phyloP scores from a whole-genome alignment of 35 echinoderm and acorn worm genomes.

The Apostichopus parvimensis region DNA sequence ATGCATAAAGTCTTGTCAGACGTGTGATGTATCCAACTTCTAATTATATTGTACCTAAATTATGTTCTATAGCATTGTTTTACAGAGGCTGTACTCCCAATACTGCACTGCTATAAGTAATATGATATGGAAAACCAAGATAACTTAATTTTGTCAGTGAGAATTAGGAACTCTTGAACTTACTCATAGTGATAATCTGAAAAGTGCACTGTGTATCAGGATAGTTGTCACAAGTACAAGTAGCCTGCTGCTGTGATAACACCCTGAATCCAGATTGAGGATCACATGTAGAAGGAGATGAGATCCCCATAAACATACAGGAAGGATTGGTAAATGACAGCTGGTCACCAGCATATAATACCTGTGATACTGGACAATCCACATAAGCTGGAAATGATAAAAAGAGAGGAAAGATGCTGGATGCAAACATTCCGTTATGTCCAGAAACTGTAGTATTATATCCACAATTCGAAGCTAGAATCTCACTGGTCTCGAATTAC shows the following conservation, averaged over 20 bases:
- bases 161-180: background rate
- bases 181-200: background rate
- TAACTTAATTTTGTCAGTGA: background rate
- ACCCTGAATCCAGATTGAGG: background rate
- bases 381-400: background rate
- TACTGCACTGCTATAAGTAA: too few relatives aligned
- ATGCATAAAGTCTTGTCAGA: too few relatives aligned
- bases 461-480: too few relatives aligned
- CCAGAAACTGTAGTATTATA: too few relatives aligned
- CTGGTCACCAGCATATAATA: background rate
- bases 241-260: background rate
- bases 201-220: background rate
- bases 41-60: too few relatives aligned
- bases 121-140: too few relatives aligned
- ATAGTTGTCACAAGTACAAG: background rate
- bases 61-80: too few relatives aligned
- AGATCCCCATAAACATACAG: background rate
- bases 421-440: too few relatives aligned
- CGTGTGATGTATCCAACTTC: too few relatives aligned
- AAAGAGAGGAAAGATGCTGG: too few relatives aligned
- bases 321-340: conserved; percentile 3
- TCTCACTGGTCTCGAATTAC: too few relatives aligned
- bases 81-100: too few relatives aligned
- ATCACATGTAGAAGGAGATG: background rate
- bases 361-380: background rate